These are phyloP conservation scores for Nomada ruficornis DNA, from an alignment of 2,888 invertebrate genomes.

Conservation along the genomic window DNA sequence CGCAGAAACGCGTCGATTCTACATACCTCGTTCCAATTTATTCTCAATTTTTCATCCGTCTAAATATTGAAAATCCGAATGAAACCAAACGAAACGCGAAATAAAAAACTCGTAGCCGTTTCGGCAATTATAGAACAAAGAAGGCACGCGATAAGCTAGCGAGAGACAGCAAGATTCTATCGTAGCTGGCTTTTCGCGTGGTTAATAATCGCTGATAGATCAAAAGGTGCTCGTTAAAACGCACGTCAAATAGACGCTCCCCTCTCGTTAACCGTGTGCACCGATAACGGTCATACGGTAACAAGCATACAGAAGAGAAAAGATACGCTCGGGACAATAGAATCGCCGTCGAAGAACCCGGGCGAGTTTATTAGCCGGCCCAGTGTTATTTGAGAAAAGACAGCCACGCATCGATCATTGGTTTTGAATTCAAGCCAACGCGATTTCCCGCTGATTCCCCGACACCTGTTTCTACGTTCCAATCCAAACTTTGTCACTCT, in stretches of 20 bases:
- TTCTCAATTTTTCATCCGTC: neutral
- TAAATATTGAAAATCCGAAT: neutral
- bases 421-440: conserved; percentile 56
- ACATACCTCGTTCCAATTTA: neutral
- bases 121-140: neutral
- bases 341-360: conserved; percentile 8
- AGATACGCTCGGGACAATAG: neutral
- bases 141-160: neutral
- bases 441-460: conserved; percentile 34
- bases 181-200: neutral
- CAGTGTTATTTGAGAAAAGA: conserved; percentile 44
- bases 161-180: too few relatives aligned
- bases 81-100: too few relatives aligned
- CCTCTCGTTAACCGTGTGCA: neutral
- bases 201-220: conserved; percentile 13
- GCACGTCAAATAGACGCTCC: neutral
- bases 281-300: conserved; percentile 8
- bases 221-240: conserved; percentile 25
- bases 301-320: conserved; percentile 13
- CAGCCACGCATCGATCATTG: conserved; percentile 58
- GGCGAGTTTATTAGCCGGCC: conserved; percentile 52
- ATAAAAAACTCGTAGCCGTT: too few relatives aligned
- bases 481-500: conserved; percentile 52
- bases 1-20: neutral
- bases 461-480: conserved; percentile 47